Evolutionary conservation across 2,113 vertebrate species (phyloP).

Genomic region (Misgurnus mizolepis): DNA sequence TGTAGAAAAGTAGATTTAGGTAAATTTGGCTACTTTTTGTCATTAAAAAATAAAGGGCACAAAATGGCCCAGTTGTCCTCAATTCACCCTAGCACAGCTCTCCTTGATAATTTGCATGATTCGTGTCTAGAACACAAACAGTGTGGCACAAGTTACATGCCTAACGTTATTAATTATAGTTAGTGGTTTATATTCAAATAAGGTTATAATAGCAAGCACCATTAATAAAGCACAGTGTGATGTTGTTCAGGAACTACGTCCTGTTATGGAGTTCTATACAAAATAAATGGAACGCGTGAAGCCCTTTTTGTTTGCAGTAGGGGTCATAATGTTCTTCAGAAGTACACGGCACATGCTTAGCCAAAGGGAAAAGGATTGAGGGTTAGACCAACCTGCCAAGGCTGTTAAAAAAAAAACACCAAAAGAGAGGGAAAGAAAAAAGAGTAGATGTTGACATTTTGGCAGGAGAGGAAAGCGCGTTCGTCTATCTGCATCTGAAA

Average conservation of each 20-base stretch:
- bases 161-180: too few species aligned
- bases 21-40: too few species aligned
- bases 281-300: neutral
- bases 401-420: conserved; percentile 25
- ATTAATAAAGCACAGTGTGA: neutral
- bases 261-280: neutral
- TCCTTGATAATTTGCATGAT: too few species aligned
- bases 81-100: too few species aligned
- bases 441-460: conserved; percentile 53
- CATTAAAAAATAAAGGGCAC: too few species aligned
- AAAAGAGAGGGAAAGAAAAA: conserved; percentile 4
- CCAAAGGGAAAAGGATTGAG: conserved; percentile 18
- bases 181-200: too few species aligned
- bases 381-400: conserved; percentile 34
- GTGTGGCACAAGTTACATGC: too few species aligned
- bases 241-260: neutral
- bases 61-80: too few species aligned
- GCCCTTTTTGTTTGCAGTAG: conserved; percentile 7
- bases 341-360: conserved; percentile 3
- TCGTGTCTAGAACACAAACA: too few species aligned
- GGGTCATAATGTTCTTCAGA: conserved; percentile 23
- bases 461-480: conserved; percentile 46
- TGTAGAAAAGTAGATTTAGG: too few species aligned
- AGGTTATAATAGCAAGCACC: neutral
- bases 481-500: conserved; percentile 50